These are phyloP conservation scores for Gulo gulo DNA, from an alignment of 2,113 vertebrate species.

Conservation along the genomic window DNA sequence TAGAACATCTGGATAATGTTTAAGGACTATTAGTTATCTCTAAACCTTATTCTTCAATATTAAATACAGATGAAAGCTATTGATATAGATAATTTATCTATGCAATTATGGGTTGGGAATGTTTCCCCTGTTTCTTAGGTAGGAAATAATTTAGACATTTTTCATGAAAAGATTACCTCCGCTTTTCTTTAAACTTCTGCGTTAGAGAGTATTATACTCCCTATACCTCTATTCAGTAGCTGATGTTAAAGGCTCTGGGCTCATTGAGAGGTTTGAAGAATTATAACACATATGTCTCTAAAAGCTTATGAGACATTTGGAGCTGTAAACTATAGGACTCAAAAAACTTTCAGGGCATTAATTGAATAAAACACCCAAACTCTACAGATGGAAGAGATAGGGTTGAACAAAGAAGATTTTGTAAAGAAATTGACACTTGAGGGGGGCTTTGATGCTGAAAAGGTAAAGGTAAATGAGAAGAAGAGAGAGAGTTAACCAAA, in stretches of 20 bases:
- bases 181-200: not conserved
- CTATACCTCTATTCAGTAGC: not conserved
- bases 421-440: not conserved
- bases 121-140: not conserved
- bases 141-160: not conserved
- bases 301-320: not conserved
- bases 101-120: not conserved
- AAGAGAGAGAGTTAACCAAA: not conserved
- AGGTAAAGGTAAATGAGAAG: not conserved
- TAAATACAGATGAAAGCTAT: not conserved
- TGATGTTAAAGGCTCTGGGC: not conserved
- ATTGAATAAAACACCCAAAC: not conserved
- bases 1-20: not conserved
- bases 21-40: not conserved
- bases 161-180: not conserved
- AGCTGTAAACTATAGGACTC: not conserved
- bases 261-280: not conserved
- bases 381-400: not conserved
- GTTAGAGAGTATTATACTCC: not conserved
- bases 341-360: not conserved
- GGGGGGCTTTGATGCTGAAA: not conserved
- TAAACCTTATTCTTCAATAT: not conserved
- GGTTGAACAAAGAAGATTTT: not conserved
- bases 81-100: not conserved
- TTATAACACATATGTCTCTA: not conserved